phyloP scores from a whole-genome alignment of 2,888 invertebrate genomes.

The Eupithecia pulchellata region DNA sequence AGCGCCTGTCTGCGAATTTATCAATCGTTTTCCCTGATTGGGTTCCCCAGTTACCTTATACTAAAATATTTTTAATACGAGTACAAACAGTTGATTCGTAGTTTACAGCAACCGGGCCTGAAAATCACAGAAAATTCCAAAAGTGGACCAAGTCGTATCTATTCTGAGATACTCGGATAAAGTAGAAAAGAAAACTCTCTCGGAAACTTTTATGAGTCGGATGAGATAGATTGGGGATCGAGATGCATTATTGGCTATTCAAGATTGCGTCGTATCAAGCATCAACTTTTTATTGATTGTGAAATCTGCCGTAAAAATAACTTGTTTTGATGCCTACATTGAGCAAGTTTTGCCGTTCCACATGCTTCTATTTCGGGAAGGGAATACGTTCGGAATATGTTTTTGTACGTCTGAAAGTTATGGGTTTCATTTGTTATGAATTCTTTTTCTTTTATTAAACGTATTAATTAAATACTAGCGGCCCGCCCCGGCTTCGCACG shows the following conservation, averaged over 20 bases:
- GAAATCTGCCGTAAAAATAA: constrained; percentile 46
- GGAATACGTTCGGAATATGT: constrained; percentile 13
- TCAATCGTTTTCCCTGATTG: too few relatives aligned
- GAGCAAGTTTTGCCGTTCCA: constrained; percentile 12
- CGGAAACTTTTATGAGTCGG: constrained; percentile 76
- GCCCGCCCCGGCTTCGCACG: too few relatives aligned
- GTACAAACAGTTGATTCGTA: not conserved
- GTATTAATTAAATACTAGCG: too few relatives aligned
- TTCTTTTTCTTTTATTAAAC: not conserved
- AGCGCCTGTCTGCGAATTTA: not conserved
- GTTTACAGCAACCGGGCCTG: constrained; percentile 3
- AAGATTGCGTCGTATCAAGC: constrained; percentile 66
- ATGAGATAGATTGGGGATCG: constrained; percentile 73
- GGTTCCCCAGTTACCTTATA: too few relatives aligned
- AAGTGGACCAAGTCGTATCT: constrained; percentile 52
- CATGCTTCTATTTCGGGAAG: constrained; percentile 17
- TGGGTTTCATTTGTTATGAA: not conserved
- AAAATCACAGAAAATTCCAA: constrained; percentile 45
- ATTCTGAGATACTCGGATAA: constrained; percentile 65
- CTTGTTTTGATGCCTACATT: constrained; percentile 35
- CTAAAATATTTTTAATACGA: not conserved
- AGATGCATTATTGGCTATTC: constrained; percentile 77
- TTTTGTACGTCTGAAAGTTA: constrained; percentile 16
- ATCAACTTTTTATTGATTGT: constrained; percentile 47
- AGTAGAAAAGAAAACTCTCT: constrained; percentile 52